Base-by-base conservation (phyloP, 2,113 vertebrate genomes). In the Scortum barcoo region DNA sequence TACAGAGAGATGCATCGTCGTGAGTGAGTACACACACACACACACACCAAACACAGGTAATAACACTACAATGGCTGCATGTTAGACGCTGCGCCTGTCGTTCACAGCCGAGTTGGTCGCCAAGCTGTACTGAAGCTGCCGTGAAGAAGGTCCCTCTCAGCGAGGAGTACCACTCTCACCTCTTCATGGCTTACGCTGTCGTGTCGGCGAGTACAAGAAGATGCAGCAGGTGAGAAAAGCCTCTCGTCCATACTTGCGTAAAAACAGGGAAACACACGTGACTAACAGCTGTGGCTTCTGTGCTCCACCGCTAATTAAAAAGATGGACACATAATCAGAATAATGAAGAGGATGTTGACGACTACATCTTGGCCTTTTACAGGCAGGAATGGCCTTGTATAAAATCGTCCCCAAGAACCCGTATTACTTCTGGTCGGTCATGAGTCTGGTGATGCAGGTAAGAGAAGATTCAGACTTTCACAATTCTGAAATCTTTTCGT, bases 391-490 rank as follows among this genome's bases (percentile, higher is more conserved):
- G 98, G 97, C 98, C 84, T 95, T 99, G 86, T 99, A 99, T 91
- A 99, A 99, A 94, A 99, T 99, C 65, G 97, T 99, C 61, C 98
- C 98, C 74, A 99, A 99, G 96, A 99, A 99, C 80, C 98, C 98
- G 0, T 99, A 99, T 89, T 99, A 99, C 93, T 99, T 99, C 95
- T 99, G 98, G 98, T 99, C 98, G 4, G 98, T 99, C 91, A 99
- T 99, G 98, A 99, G 98, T 93, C 95, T 99, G 86, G 98, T 99
- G 71, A 99, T 99, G 98, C 98, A 99, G 95, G 98, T 99, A 92
- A 48, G 95, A 89, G 1, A 6, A 0, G 16, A n/a, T 19, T 1
- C 10, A 10, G 1, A 11, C 12, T 0, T 7, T 22, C 24, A 48
- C 7, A n/a, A 12, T 69, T 11, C 10, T 51, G 2, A 17, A n/a